phyloP scores from a whole-genome alignment of 2,113 vertebrate species.

The Mystacornis crossleyi region DNA sequence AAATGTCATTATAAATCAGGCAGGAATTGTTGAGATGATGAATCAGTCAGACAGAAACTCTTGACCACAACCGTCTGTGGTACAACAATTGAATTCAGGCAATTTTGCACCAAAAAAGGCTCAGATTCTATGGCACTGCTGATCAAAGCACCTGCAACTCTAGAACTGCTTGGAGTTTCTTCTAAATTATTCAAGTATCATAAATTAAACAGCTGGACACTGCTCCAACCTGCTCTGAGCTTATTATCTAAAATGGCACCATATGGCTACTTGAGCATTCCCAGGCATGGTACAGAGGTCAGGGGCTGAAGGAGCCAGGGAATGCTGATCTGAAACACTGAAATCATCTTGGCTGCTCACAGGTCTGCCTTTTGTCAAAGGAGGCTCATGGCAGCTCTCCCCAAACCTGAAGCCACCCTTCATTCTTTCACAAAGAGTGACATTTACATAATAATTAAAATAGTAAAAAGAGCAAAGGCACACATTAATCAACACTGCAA shows the following conservation, averaged over 20 bases:
- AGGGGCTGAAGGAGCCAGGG: background rate
- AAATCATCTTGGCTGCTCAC: background rate
- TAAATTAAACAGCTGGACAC: constrained; percentile 27
- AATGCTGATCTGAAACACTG: background rate
- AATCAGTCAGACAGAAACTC: background rate
- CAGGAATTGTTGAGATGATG: background rate
- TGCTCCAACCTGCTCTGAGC: background rate
- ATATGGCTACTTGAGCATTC: background rate
- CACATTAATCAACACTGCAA: background rate
- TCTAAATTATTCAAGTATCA: constrained; percentile 6
- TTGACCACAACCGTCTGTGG: background rate
- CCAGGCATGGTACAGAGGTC: background rate
- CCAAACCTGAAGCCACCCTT: background rate
- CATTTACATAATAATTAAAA: background rate
- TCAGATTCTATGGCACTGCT: background rate
- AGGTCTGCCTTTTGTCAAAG: background rate
- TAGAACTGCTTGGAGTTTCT: background rate
- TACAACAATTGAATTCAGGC: background rate
- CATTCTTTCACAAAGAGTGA: background rate
- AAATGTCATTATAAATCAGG: background rate
- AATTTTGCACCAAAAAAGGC: background rate
- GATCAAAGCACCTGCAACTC: background rate
- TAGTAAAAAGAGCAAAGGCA: background rate
- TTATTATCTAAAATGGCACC: background rate
- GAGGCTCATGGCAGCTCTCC: background rate